These are phyloP conservation scores for Neotoxoptera formosana DNA, from an alignment of 1,140 invertebrate genomes.

Conservation along the genomic window DNA sequence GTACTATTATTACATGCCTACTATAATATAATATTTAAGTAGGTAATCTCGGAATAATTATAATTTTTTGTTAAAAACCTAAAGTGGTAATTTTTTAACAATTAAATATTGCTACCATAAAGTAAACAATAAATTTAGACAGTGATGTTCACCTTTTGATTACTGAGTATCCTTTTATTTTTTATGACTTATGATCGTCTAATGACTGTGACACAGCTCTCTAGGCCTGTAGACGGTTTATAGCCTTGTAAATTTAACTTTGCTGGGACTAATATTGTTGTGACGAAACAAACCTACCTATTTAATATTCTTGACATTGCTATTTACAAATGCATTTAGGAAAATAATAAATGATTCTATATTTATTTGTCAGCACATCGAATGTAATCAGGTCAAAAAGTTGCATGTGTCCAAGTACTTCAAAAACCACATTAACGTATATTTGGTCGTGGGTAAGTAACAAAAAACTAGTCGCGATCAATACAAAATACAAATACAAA, in stretches of 20 bases:
- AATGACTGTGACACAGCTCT: neutral
- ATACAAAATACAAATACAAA: neutral
- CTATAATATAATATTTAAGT: neutral
- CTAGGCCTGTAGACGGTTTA: too few relatives aligned
- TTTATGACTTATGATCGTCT: neutral
- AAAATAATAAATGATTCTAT: neutral
- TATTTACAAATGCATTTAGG: neutral
- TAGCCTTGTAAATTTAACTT: neutral
- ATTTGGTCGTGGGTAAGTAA: neutral
- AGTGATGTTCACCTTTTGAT: neutral
- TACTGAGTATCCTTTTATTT: too few relatives aligned
- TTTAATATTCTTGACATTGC: neutral
- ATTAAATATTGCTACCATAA: neutral
- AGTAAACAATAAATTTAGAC: neutral
- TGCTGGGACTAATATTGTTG: neutral
- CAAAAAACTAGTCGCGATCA: neutral
- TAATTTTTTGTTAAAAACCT: neutral
- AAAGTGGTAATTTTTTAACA: neutral
- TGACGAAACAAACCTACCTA: neutral
- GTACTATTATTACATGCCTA: too few relatives aligned
- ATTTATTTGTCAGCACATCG: neutral
- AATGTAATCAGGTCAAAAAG: conserved; percentile 14
- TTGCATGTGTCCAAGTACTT: neutral
- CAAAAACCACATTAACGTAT: neutral
- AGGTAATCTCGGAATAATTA: neutral